Base-by-base conservation (phyloP, 2,888 invertebrate species). In the Lepeophtheirus nordmannii region DNA sequence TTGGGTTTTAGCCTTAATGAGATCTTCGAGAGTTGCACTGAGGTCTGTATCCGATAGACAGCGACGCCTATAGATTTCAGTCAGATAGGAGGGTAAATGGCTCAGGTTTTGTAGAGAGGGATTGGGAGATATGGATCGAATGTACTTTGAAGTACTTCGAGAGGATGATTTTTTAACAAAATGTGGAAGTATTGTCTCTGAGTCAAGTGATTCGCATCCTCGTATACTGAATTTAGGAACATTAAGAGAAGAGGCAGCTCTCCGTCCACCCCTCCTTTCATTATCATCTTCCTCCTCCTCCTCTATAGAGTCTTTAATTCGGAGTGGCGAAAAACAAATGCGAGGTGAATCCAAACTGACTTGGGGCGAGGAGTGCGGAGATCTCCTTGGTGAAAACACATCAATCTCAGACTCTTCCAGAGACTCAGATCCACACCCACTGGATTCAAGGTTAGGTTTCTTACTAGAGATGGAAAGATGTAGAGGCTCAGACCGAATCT, bases 31-130 rank as follows among this genome's bases (percentile, higher is more conserved):
- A n/a, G 23, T 30, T 9, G 53, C 10, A 22, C 53, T 63, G 23
- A 82, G 75, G 72, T 84, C 84, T 5, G 83, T 82, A 72, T 84
- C 84, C 46, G 83, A 83, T 72, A 82, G 82, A 72, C 82, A 83
- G 67, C 83, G 76, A 69, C 81, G 76, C 41, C 82, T 78, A 71
- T 80, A 80, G 57, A 82, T 76, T 71, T 81, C 81, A 9, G 82
- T 82, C 74, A 83, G 79, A 78, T 82, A 69, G 30, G 71, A 69
- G 59, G 71, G 68, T 58, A 71, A 70, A 61, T 70, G 69, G 14
- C 69, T 69, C 22, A 69, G 64, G 14, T 65, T 66, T 23, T 68
- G 69, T 60, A 71, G 68, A n/a, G 72, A 71, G 17, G 71, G 70
- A 17, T 70, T 67, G 41, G 72, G 71, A 12, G 71, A 70, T 59